phyloP scores from a whole-genome alignment of 2,888 invertebrate genomes.

The Thecocarcelia acutangulata region DNA sequence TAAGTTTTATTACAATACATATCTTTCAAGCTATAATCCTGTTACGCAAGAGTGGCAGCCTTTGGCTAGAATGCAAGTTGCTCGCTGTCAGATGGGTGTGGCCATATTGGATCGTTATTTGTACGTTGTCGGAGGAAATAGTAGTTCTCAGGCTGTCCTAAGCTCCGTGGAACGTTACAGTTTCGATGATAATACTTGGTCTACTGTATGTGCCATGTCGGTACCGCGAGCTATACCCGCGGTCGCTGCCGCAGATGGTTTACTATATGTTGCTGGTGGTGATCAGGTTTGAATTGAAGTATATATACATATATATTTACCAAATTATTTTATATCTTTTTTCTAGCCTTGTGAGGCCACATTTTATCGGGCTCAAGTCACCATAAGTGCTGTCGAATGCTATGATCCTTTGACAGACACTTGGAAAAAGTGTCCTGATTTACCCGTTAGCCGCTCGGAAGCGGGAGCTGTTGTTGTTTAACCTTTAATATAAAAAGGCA shows the following conservation, averaged over 20 bases:
- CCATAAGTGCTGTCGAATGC: slow-evolving; percentile 91
- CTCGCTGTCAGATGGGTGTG: slow-evolving; percentile 94
- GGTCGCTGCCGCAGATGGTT: slow-evolving; percentile 91
- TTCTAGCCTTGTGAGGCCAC: slow-evolving; percentile 86
- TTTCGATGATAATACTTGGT: slow-evolving; percentile 86
- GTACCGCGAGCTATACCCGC: slow-evolving; percentile 91
- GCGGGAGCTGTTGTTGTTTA: slow-evolving; percentile 92
- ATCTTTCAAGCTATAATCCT: slow-evolving; percentile 86
- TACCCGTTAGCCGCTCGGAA: slow-evolving; percentile 92
- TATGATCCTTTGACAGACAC: slow-evolving; percentile 89
- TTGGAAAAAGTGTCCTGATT: slow-evolving; percentile 90
- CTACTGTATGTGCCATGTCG: slow-evolving; percentile 87
- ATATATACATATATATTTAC: not conserved
- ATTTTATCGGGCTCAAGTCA: slow-evolving; percentile 92
- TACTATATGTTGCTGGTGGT: slow-evolving; percentile 92
- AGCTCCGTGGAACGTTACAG: slow-evolving; percentile 88
- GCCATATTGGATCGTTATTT: slow-evolving; percentile 91
- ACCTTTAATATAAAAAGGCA: slow-evolving; percentile 74
- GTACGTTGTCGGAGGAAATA: slow-evolving; percentile 94
- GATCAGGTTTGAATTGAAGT: slow-evolving; percentile 83
- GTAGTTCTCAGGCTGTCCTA: slow-evolving; percentile 89
- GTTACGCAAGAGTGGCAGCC: slow-evolving; percentile 90
- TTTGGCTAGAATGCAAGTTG: slow-evolving; percentile 89
- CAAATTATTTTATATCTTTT: slow-evolving; percentile 32
- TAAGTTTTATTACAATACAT: not conserved